Conservation (phyloP, 2,113 vertebrate genomes). For the Myocastor coypus region DNA sequence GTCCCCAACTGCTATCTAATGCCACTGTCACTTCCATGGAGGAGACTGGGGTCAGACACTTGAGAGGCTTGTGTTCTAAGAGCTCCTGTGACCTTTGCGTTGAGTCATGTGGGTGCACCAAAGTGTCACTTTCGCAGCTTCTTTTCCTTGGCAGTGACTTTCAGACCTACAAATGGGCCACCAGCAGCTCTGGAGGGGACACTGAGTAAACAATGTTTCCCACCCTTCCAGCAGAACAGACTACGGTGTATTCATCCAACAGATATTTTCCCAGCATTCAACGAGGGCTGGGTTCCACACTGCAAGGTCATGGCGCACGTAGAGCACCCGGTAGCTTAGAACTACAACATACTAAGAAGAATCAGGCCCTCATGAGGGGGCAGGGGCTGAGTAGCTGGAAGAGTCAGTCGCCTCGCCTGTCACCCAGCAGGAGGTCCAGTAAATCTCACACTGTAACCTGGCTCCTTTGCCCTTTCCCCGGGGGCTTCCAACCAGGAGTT, state of each 20-base stretch:
- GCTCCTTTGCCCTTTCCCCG: no score
- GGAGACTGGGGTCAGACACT: conserved; percentile 47
- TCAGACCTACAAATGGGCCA: conserved; percentile 63
- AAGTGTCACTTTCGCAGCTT: conserved; percentile 67
- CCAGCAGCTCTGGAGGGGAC: background rate
- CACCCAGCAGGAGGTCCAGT: background rate
- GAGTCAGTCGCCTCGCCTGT: background rate
- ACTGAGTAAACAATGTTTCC: background rate
- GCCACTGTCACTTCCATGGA: background rate
- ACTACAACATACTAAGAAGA: background rate
- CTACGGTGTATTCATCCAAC: background rate
- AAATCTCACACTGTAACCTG: background rate
- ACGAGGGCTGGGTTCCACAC: background rate
- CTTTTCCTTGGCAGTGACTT: conserved; percentile 72
- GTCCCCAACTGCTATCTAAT: conserved; percentile 23
- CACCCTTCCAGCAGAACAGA: background rate
- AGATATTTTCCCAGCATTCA: background rate
- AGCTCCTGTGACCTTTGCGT: conserved; percentile 66
- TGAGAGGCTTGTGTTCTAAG: conserved; percentile 69
- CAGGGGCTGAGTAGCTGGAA: background rate
- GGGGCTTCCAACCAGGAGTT: background rate
- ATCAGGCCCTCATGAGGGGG: background rate
- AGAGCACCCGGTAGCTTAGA: background rate
- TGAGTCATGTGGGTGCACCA: conserved; percentile 56
- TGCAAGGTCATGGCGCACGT: background rate